Conservation (phyloP, 2,888 invertebrate genomes). For the Pseudanteris insignis region DNA sequence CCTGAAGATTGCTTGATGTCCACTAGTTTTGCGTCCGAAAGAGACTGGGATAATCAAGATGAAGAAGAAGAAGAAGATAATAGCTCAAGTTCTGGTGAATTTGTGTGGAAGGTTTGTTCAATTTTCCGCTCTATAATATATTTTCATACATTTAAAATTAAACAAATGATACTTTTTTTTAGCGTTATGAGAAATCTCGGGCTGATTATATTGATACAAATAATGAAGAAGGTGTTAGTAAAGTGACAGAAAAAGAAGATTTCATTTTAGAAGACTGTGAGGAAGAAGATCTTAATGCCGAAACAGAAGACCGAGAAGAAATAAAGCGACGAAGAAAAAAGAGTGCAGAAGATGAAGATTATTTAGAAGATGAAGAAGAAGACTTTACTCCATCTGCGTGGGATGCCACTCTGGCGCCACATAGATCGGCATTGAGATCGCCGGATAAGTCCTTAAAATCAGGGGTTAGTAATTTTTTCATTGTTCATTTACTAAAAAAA, state of each 20-base stretch:
- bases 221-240: conserved; percentile 43
- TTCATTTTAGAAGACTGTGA: conserved; percentile 51
- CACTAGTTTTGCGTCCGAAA: conserved; percentile 68
- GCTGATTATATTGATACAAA: conserved; percentile 46
- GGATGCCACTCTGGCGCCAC: conserved; percentile 81
- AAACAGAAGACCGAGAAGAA: conserved; percentile 68
- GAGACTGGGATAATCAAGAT: conserved; percentile 76
- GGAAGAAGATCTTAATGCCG: conserved; percentile 51
- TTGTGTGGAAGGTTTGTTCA: conserved; percentile 81
- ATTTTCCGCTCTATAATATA: too few species aligned
- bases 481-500: too few species aligned
- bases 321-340: conserved; percentile 16
- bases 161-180: too few species aligned
- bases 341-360: conserved; percentile 55
- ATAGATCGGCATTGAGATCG: conserved; percentile 76
- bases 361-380: conserved; percentile 74
- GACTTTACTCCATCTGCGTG: conserved; percentile 83
- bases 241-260: conserved; percentile 65
- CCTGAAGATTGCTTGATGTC: conserved; percentile 65
- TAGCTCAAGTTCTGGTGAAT: conserved; percentile 81
- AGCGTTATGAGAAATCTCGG: conserved; percentile 56
- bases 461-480: conserved; percentile 57
- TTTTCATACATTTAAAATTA: too few species aligned
- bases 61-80: conserved; percentile 61
- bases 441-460: conserved; percentile 69